Percentiles rank a stretch among this genome's conserved stretches.
Conservation (phyloP, 2,888 invertebrate species). For the Dryobota labecula region DNA sequence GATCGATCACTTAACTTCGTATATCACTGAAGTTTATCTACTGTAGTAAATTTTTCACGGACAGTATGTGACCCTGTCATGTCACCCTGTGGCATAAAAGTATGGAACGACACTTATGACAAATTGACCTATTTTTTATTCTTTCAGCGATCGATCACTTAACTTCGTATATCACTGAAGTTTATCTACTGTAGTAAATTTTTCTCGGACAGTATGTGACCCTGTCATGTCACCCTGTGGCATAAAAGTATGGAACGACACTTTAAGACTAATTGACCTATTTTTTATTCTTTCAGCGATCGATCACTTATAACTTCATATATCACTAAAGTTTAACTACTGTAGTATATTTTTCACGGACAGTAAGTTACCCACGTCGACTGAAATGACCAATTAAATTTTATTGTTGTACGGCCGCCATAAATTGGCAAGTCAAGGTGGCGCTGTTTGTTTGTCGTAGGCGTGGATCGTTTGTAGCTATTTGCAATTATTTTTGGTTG, state of each 20-base stretch:
- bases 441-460: constrained; percentile 52
- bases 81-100: constrained; percentile 11
- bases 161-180: constrained; percentile 22
- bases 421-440: constrained; percentile 67
- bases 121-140: constrained; percentile 35
- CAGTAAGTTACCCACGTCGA: constrained; percentile 50
- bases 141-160: constrained; percentile 41
- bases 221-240: background rate
- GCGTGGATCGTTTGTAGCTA: constrained; percentile 50
- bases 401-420: constrained; percentile 60
- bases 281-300: constrained; percentile 32
- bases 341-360: constrained; percentile 46
- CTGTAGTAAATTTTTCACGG: constrained; percentile 43
- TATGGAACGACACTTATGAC: constrained; percentile 14
- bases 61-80: constrained; percentile 45
- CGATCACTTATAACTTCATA: constrained; percentile 40
- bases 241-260: constrained; percentile 22
- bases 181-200: constrained; percentile 30
- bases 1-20: constrained; percentile 40
- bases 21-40: constrained; percentile 28
- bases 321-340: constrained; percentile 28
- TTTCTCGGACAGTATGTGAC: constrained; percentile 55
- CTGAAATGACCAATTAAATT: constrained; percentile 65
- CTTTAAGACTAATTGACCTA: constrained; percentile 27
- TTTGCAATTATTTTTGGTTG: constrained; percentile 39